Percentiles rank a stretch among this genome's conserved stretches.
These are phyloP conservation scores for Tringa solitaria DNA, from an alignment of 2,113 vertebrate species.

Conservation along the genomic window DNA sequence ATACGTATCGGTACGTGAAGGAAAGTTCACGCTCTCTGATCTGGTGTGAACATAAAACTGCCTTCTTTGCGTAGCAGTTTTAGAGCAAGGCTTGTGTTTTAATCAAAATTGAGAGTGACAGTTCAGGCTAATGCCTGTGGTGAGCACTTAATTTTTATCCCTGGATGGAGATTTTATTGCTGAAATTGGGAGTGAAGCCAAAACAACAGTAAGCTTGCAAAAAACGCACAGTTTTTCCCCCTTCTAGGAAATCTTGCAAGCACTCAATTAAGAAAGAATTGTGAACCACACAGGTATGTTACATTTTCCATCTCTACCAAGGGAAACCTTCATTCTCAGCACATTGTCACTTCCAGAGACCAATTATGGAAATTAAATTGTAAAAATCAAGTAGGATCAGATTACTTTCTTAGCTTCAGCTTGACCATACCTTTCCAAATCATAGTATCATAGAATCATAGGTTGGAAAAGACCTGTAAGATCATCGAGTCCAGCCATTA, in stretches of 20 bases:
- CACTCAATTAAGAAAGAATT: background rate
- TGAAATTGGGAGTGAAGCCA: background rate
- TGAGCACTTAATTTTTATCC: background rate
- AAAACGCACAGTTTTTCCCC: fast-evolving
- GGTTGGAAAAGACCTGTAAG: background rate
- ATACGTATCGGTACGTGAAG: background rate
- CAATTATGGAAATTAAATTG: background rate
- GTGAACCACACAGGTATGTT: background rate
- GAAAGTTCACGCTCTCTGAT: background rate
- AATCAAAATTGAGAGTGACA: background rate
- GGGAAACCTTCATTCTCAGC: background rate
- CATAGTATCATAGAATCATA: background rate
- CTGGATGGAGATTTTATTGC: background rate
- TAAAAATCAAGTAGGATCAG: background rate
- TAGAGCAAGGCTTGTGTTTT: background rate
- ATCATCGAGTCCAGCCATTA: background rate
- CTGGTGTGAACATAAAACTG: background rate
- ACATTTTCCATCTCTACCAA: background rate
- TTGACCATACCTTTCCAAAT: background rate
- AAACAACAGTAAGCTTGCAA: background rate
- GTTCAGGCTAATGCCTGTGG: background rate
- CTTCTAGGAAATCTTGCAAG: background rate
- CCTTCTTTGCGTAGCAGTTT: background rate
- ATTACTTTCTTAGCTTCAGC: background rate
- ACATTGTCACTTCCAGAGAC: background rate